A percentile compares a stretch with the other conserved stretches of the same genome.
Conservation (phyloP, 2,113 vertebrate species). For the Trematomus loennbergii region DNA sequence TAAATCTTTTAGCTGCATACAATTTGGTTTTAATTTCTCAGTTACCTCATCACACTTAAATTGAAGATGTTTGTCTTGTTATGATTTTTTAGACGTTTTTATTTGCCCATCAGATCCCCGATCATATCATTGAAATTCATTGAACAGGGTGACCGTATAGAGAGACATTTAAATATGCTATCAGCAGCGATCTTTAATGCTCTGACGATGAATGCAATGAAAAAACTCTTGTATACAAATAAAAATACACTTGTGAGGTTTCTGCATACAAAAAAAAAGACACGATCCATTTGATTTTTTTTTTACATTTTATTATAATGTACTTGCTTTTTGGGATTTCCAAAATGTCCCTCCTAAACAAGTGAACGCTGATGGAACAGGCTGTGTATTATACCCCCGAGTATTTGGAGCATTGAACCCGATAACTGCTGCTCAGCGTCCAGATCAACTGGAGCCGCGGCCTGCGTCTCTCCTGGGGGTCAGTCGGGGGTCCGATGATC, state of each 20-base stretch:
- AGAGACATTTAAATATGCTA: slow-evolving; percentile 45
- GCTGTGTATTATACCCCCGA: slow-evolving; percentile 35
- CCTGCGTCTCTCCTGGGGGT: slow-evolving; percentile 23
- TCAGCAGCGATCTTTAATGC: slow-evolving; percentile 18
- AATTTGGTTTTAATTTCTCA: neutral
- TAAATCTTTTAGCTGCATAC: neutral
- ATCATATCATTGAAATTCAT: neutral
- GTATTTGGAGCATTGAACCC: slow-evolving; percentile 32
- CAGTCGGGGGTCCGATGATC: slow-evolving; percentile 2
- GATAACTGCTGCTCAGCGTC: slow-evolving; percentile 19
- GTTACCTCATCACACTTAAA: neutral
- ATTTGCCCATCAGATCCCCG: slow-evolving; percentile 14
- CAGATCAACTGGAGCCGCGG: slow-evolving; percentile 62
- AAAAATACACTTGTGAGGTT: slow-evolving; percentile 26
- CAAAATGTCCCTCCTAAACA: slow-evolving; percentile 63
- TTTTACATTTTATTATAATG: slow-evolving; percentile 70
- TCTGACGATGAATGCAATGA: slow-evolving; percentile 28
- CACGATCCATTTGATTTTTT: neutral
- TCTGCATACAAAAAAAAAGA: slow-evolving; percentile 18
- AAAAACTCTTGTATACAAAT: slow-evolving; percentile 59
- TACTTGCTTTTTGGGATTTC: slow-evolving; percentile 56
- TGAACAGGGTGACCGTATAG: slow-evolving; percentile 1
- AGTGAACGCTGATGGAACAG: slow-evolving; percentile 55
- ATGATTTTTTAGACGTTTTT: too few species aligned
- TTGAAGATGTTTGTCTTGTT: too few species aligned